A percentile compares a stretch with the other conserved stretches of the same genome.
These are phyloP conservation scores for Carpatolechia fugitivella DNA, from an alignment of 2,888 invertebrate species.

Conservation along the genomic window DNA sequence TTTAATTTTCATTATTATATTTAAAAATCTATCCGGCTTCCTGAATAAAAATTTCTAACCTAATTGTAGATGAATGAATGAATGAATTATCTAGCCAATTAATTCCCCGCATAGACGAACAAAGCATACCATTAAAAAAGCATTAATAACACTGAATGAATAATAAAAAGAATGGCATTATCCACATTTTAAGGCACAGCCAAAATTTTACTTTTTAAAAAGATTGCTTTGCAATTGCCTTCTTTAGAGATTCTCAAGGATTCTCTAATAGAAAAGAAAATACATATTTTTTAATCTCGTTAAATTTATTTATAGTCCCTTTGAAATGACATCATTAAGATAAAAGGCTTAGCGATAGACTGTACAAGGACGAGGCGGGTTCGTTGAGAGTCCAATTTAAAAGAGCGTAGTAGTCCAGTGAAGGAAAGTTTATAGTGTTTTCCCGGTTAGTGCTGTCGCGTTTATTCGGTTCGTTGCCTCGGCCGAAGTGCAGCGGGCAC, in stretches of 20 bases:
- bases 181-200: constrained; percentile 13
- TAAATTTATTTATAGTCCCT: constrained; percentile 33
- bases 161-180: constrained; percentile 22
- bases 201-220: constrained; percentile 13
- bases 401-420: constrained; percentile 31
- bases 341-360: constrained; percentile 34
- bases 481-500: constrained; percentile 51
- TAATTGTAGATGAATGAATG: no score
- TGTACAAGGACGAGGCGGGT: constrained; percentile 28
- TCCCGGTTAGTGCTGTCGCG: constrained; percentile 41
- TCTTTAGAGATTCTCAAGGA: not conserved
- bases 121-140: constrained; percentile 31
- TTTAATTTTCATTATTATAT: not conserved
- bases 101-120: constrained; percentile 23
- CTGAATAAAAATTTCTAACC: not conserved
- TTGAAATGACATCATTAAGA: constrained; percentile 39
- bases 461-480: constrained; percentile 57
- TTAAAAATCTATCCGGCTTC: not conserved
- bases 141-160: constrained; percentile 29
- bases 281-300: constrained; percentile 37
- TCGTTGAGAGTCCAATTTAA: constrained; percentile 38
- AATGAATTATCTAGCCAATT: constrained; percentile 20
- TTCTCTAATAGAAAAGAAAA: not conserved
- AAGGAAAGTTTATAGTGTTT: constrained; percentile 42
- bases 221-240: constrained; percentile 2